Evolutionary conservation across 2,888 invertebrate species (phyloP), one percentile per base, ranked within the genome.

Genomic region (Tortrix viridana): DNA sequence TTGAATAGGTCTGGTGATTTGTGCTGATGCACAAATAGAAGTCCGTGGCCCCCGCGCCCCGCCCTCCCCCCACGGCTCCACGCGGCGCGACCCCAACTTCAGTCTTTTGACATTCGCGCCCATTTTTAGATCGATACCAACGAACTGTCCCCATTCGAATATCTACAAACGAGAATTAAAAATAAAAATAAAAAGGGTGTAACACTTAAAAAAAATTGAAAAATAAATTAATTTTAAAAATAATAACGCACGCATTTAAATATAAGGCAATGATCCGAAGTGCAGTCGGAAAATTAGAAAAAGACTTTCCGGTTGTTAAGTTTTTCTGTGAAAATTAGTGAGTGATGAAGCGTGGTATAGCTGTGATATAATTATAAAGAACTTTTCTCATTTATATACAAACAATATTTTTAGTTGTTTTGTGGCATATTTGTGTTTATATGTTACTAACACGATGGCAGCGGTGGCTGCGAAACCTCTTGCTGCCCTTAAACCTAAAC

Each of bases 101-200:
- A 90, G 91, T 91, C 90, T 88, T 89, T 90, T 89, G 91, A 87
- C 88, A 86, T 88, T 84, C 91, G 91, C 89, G 84, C 86, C 88
- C 89, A 87, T 88, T 90, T 91, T 90, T 86, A 89, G 85, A 89
- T 89, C 89, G 85, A 89, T 73, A 79, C 74, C 76, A 72, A 88
- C 88, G 88, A 89, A 86, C 77, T 81, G 76, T 74, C 81, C 76
- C 71, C 76, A 80, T 83, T 80, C 86, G 86, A 88, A 81, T 71
- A 67, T 63, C 61, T 65, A 60, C 66, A 67, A 71, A 70, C 68
- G 70, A 75, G 64, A 71, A 70, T 69, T 74, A 71, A 67, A 69
- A 32, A 65, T 64, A 72, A 37, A 54, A 55, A 19, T 19, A 65
- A 71, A 73, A 68, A 74, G 71, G 74, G 76, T 79, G 76, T 81